Conservation (phyloP, 2,797 vertebrate genomes). For the Myotis findleyi region DNA sequence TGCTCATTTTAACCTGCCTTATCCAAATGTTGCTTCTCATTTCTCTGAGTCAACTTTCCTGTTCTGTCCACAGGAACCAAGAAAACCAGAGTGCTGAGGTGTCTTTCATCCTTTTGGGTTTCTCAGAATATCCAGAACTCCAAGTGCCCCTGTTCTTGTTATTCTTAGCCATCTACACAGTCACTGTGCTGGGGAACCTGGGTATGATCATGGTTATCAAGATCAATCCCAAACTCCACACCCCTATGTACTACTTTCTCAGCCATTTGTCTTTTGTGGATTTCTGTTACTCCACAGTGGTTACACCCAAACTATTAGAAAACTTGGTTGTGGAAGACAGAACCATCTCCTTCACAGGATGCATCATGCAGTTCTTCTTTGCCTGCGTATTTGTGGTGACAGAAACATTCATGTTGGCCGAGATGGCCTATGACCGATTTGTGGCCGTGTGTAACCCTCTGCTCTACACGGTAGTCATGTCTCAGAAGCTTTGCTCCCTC, state of each 20-base stretch:
- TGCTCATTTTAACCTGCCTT: neutral
- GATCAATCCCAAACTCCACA: constrained; percentile 33
- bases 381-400: constrained; percentile 28
- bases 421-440: constrained; percentile 68
- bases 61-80: neutral
- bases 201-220: constrained; percentile 53
- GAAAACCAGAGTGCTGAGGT: neutral
- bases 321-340: constrained; percentile 65
- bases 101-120: constrained; percentile 56
- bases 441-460: constrained; percentile 57
- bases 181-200: constrained; percentile 62
- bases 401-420: constrained; percentile 57
- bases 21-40: neutral
- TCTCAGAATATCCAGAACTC: constrained; percentile 37
- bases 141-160: neutral
- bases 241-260: constrained; percentile 74
- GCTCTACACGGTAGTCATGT: constrained; percentile 7
- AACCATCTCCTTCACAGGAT: constrained; percentile 63
- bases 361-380: constrained; percentile 59
- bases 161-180: constrained; percentile 29
- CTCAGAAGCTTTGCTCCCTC: neutral
- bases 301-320: constrained; percentile 62
- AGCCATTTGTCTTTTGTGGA: constrained; percentile 60
- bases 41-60: neutral
- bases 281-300: constrained; percentile 57